Evolutionary conservation across 2,888 invertebrate genomes (phyloP).

Genomic region (Eupithecia subfuscata): DNA sequence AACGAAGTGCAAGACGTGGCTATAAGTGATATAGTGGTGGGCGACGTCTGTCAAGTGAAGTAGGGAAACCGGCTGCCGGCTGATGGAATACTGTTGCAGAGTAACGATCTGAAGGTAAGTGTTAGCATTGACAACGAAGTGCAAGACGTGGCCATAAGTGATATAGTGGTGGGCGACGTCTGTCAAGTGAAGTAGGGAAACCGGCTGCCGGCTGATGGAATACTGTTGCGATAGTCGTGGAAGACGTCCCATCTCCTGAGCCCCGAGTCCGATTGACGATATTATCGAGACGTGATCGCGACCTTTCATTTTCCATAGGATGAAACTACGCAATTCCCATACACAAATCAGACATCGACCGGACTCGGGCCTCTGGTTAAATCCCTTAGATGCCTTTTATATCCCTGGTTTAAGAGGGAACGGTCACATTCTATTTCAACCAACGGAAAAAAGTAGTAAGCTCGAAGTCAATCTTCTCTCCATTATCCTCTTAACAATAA

Average conservation of each 20-base stretch:
- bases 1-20: background rate
- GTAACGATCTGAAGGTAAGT: constrained; percentile 98
- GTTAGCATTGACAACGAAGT: background rate
- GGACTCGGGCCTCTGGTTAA: no score
- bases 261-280: no score
- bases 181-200: constrained; percentile 99
- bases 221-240: constrained; percentile 86
- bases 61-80: constrained; percentile 99
- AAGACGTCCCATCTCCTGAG: no score
- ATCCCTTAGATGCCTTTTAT: background rate
- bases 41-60: constrained; percentile 99
- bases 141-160: no score
- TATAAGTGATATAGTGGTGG: constrained; percentile 75
- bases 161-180: constrained; percentile 92
- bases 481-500: no score
- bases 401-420: background rate
- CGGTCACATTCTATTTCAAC: background rate
- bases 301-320: no score
- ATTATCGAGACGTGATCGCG: no score
- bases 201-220: constrained; percentile 98
- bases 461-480: no score
- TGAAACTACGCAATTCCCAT: no score
- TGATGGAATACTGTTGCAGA: constrained; percentile 97
- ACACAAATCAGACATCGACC: no score
- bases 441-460: no score